A percentile compares a stretch with the other conserved stretches of the same genome.
These are phyloP conservation scores for Axea sp. DNA, from an alignment of 2,888 invertebrate species.

Conservation along the genomic window DNA sequence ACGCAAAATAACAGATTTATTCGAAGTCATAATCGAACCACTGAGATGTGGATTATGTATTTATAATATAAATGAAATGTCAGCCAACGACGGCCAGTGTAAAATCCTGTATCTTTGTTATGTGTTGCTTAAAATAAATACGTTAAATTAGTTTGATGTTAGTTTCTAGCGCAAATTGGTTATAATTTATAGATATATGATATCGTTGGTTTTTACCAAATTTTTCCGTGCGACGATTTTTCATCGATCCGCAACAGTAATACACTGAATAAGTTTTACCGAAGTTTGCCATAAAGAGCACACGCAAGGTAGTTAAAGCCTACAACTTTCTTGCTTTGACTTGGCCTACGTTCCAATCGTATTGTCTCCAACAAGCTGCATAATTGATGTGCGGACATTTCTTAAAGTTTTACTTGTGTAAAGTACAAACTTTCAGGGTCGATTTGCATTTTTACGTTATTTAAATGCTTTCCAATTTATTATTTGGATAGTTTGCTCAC, in stretches of 20 bases:
- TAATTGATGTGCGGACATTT: slow-evolving; percentile 36
- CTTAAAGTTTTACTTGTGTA: slow-evolving; percentile 14
- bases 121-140: slow-evolving; percentile 77
- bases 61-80: slow-evolving; percentile 29
- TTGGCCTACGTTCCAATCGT: slow-evolving; percentile 9
- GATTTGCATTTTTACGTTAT: slow-evolving; percentile 17
- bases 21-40: slow-evolving; percentile 3
- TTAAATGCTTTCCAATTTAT: slow-evolving; percentile 28
- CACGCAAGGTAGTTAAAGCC: slow-evolving; percentile 16
- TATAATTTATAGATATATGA: slow-evolving; percentile 33
- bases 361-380: slow-evolving; percentile 41
- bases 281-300: slow-evolving; percentile 47
- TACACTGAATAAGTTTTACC: slow-evolving; percentile 67
- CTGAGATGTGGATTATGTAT: slow-evolving; percentile 13
- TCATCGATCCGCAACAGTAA: slow-evolving; percentile 70
- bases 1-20: slow-evolving; percentile 34
- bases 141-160: slow-evolving; percentile 63
- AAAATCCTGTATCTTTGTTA: slow-evolving; percentile 73
- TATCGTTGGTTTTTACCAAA: neutral
- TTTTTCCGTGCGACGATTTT: slow-evolving; percentile 43
- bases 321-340: neutral
- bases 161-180: neutral
- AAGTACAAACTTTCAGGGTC: slow-evolving; percentile 49
- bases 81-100: slow-evolving; percentile 51
- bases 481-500: no score